Conservation (phyloP, 2,888 invertebrate species). For the Eilema depressum region DNA sequence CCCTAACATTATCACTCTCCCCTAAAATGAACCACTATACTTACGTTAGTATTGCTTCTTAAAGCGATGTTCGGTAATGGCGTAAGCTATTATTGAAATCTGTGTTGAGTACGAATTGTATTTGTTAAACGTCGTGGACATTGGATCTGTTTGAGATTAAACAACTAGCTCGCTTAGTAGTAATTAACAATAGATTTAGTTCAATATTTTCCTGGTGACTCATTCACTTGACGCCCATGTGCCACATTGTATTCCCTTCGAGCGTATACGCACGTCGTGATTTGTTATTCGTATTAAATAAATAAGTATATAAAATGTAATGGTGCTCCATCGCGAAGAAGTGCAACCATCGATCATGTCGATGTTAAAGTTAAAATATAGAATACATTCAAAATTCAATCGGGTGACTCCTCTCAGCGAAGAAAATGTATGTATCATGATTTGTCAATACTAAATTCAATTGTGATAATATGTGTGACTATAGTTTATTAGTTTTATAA, state of each 20-base stretch:
- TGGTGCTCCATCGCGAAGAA: conserved; percentile 63
- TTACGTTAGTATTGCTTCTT: conserved; percentile 46
- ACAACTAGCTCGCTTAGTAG: conserved; percentile 65
- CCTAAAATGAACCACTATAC: neutral
- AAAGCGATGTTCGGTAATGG: conserved; percentile 60
- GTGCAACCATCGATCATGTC: conserved; percentile 61
- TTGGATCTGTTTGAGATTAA: conserved; percentile 67
- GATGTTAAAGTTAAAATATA: conserved; percentile 70
- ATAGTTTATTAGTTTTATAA: neutral
- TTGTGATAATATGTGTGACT: neutral
- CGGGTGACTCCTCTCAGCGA: conserved; percentile 63
- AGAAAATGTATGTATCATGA: conserved; percentile 60
- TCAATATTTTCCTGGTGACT: conserved; percentile 81
- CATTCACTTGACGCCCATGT: conserved; percentile 54
- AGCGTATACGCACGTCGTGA: conserved; percentile 33
- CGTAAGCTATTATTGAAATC: conserved; percentile 64
- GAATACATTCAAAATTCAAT: conserved; percentile 61
- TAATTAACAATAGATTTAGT: conserved; percentile 76
- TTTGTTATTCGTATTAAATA: conserved; percentile 33
- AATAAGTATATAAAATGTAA: conserved; percentile 57
- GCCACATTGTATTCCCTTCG: conserved; percentile 48
- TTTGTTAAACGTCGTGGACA: conserved; percentile 54
- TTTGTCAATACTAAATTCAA: neutral
- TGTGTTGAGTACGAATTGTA: conserved; percentile 58
- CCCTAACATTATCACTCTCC: neutral